Conservation (phyloP, 2,113 vertebrate genomes). For the Prionailurus bengalensis region DNA sequence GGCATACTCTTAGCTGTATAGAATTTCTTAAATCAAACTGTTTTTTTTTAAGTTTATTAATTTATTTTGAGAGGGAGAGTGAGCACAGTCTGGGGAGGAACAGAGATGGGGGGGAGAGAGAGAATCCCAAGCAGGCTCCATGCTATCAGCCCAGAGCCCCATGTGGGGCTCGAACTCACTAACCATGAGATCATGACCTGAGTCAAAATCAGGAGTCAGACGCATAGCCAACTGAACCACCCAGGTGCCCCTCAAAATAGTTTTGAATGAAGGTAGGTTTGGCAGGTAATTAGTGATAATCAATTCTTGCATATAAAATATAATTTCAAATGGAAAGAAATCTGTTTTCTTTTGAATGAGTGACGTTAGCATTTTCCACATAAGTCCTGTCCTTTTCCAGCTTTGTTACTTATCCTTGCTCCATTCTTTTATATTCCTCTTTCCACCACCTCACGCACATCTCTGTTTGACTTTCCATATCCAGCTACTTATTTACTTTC, state of each 20-base stretch:
- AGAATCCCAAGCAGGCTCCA: no score
- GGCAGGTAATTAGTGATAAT: background rate
- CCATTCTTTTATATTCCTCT: background rate
- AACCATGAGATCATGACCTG: no score
- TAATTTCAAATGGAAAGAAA: background rate
- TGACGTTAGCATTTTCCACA: background rate
- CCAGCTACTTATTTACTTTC: background rate
- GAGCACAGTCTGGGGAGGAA: no score
- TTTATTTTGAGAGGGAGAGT: no score
- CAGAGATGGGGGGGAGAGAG: no score
- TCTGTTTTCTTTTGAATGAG: background rate
- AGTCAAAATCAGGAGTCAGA: no score
- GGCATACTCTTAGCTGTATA: background rate
- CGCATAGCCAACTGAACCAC: no score
- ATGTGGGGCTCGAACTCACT: no score
- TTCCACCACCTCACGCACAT: background rate
- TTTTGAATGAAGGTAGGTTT: background rate
- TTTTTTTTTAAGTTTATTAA: no score
- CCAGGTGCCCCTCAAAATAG: background rate
- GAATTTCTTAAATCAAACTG: background rate
- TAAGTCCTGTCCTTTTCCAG: background rate
- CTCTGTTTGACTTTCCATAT: background rate
- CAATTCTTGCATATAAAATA: slow-evolving; percentile 16
- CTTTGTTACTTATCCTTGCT: background rate
- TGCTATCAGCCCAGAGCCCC: no score